These are phyloP conservation scores for Smutsia gigantea DNA, from an alignment of 2,797 vertebrate species.

Conservation along the genomic window DNA sequence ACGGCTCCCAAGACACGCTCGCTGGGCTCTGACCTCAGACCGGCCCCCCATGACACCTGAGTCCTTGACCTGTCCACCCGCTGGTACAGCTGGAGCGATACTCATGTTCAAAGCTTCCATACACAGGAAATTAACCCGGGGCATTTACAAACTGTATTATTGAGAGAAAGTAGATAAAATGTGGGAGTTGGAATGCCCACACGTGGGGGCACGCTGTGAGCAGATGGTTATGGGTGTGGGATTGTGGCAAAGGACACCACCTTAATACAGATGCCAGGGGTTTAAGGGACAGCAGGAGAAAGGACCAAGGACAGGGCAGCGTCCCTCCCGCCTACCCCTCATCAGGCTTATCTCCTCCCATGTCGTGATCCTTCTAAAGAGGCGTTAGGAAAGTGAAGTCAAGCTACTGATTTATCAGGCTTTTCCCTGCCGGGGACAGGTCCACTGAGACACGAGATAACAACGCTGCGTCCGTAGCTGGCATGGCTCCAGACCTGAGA, in stretches of 20 bases:
- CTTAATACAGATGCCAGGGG: rapidly evolving
- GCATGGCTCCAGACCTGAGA: background rate
- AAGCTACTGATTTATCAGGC: background rate
- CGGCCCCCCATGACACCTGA: rapidly evolving
- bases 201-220: rapidly evolving
- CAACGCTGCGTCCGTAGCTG: rapidly evolving
- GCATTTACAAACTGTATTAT: rapidly evolving
- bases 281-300: background rate
- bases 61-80: rapidly evolving
- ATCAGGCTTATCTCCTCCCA: too few species aligned
- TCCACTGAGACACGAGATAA: background rate
- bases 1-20: background rate
- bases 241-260: rapidly evolving
- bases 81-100: rapidly evolving
- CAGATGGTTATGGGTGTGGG: rapidly evolving
- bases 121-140: background rate
- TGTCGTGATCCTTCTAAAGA: background rate
- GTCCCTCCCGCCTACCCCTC: rapidly evolving
- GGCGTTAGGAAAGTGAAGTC: background rate
- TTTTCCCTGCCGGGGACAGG: background rate
- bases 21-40: background rate
- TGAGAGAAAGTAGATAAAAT: background rate
- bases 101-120: background rate
- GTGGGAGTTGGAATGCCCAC: background rate
- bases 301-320: background rate